These are phyloP conservation scores for Drosophila parthenogenetica DNA, from an alignment of 2,888 invertebrate species.

Conservation along the genomic window DNA sequence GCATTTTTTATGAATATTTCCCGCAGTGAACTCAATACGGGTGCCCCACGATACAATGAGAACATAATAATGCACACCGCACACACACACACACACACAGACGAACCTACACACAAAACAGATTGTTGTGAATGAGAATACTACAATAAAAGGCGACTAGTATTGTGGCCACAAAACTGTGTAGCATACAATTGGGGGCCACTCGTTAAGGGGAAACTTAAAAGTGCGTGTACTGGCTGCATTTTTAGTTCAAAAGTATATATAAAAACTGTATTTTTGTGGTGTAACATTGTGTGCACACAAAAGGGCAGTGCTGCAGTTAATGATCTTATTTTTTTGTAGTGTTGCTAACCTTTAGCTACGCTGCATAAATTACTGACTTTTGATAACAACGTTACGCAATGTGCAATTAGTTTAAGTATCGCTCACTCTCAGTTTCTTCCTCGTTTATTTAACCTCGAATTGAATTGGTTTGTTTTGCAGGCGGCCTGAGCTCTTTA, in stretches of 20 bases:
- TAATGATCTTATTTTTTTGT: conserved; percentile 67
- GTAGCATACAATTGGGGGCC: conserved; percentile 66
- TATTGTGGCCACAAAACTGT: conserved; percentile 57
- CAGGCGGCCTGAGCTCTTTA: conserved; percentile 88
- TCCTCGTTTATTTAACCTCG: conserved; percentile 11
- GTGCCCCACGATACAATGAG: conserved; percentile 42
- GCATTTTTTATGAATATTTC: conserved; percentile 74
- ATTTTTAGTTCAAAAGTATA: conserved; percentile 9
- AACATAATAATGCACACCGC: conserved; percentile 56
- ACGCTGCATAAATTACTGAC: conserved; percentile 35
- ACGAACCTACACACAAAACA: conserved; percentile 12
- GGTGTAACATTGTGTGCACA: conserved; percentile 57
- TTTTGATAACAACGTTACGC: conserved; percentile 12
- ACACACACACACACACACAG: conserved; percentile 15
- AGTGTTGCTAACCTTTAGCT: conserved; percentile 42
- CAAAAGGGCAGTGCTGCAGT: conserved; percentile 49
- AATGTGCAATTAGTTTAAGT: conserved; percentile 33
- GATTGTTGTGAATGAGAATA: conserved; percentile 46
- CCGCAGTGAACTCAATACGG: conserved; percentile 40
- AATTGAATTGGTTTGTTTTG: conserved; percentile 30
- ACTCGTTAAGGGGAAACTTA: conserved; percentile 51
- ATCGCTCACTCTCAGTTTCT: not conserved
- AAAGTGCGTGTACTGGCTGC: conserved; percentile 31
- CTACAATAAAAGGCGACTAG: conserved; percentile 68
- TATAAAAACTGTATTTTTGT: not conserved